Evolutionary conservation across 2,888 invertebrate species (phyloP), one percentile per base, ranked within the genome.

Genomic region (Catocala sponsa): DNA sequence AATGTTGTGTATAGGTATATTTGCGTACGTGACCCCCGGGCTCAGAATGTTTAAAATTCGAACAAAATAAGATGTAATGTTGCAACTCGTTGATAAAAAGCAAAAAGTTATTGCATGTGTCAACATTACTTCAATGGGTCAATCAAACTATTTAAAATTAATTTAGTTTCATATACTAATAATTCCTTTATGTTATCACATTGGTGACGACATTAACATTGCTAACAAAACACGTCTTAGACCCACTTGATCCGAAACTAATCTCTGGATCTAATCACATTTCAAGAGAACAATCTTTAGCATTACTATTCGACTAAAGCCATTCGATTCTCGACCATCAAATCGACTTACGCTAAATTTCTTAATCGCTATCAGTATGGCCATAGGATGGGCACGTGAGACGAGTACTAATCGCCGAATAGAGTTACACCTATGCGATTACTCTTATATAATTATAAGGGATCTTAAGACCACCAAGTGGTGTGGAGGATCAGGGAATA

Each of bases 341-440:
- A 65, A 70, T 68, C 66, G 65, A 67, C 63, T 75, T 70, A 52
- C 65, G 54, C 59, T 49, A 68, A 75, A 74, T 74, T 65, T 63
- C 68, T 68, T 75, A 78, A 65, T 63, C 69, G 52, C 62, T 57
- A 74, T 68, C 76, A 76, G 69, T 69, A 70, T 66, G 62, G 50
- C 72, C 74, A 64, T 68, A 61, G 68, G 60, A 72, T 66, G 59
- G 63, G 73, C 78, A 77, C 82, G 83, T 80, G 84, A 78, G 74
- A 62, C 59, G 79, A 54, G 58, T 79, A 69, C 78, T 83, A 85
- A 86, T 83, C 76, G 76, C 77, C 79, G 80, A 80, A 85, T 83
- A 75, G 75, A 73, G 79, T 79, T 78, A 79, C 71, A 70, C 68
- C 75, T 80, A 76, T 73, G 67, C 68, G 71, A 81, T 80, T 76